These are phyloP conservation scores for Nycticryphes semicollaris DNA, from an alignment of 2,113 vertebrate genomes.

Conservation along the genomic window DNA sequence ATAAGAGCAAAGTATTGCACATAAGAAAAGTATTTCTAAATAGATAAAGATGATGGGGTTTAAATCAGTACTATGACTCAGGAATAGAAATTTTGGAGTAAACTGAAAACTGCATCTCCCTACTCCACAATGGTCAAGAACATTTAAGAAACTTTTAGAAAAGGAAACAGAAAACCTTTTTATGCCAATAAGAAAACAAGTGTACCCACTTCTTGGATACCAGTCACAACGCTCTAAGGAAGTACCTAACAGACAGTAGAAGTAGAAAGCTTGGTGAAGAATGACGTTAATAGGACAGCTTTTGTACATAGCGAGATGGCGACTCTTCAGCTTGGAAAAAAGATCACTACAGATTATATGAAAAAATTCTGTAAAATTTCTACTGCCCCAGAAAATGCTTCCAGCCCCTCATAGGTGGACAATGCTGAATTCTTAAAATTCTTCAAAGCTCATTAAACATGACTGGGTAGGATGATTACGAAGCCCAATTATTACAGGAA, in stretches of 20 bases:
- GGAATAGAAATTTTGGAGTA: not conserved
- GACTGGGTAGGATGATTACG: not conserved
- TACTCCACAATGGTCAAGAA: not conserved
- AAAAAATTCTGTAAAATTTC: not conserved
- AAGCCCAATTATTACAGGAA: not conserved
- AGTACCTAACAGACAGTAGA: not conserved
- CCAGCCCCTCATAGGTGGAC: fast-evolving
- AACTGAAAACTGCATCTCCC: not conserved
- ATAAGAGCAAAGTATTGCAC: not conserved
- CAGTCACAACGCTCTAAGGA: not conserved
- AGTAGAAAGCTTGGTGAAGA: not conserved
- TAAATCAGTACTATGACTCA: not conserved
- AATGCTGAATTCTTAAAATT: not conserved
- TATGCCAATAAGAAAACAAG: not conserved
- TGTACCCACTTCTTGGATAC: not conserved
- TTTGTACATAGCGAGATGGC: not conserved
- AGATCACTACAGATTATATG: not conserved
- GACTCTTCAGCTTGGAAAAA: not conserved
- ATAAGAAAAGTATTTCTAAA: constrained; percentile 5
- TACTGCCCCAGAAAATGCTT: not conserved
- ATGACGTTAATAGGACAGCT: not conserved
- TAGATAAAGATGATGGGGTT: not conserved
- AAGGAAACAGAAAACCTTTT: not conserved
- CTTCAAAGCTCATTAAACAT: not conserved
- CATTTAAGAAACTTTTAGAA: not conserved